A percentile compares a stretch with the other conserved stretches of the same genome.
Conservation (phyloP, 1,140 invertebrate species). For the Papilio dardanus region DNA sequence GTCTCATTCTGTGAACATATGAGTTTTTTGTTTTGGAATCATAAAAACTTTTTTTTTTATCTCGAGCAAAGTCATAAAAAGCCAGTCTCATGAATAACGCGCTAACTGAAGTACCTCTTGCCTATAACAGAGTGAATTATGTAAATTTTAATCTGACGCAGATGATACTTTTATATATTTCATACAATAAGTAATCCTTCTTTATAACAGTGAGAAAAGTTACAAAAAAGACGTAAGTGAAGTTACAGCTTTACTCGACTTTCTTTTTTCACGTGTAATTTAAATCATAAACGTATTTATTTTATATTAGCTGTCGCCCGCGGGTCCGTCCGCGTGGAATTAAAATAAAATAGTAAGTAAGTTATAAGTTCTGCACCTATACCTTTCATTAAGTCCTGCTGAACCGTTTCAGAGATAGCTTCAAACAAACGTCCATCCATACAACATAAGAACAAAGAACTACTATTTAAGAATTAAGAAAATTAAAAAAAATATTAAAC, state of each 20-base stretch:
- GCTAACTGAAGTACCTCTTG: conserved; percentile 5
- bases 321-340: too few species aligned
- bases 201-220: background rate
- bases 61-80: conserved; percentile 4
- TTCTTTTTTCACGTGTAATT: background rate
- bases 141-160: conserved; percentile 9
- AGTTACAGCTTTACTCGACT: background rate
- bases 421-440: too few species aligned
- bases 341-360: too few species aligned
- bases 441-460: too few species aligned
- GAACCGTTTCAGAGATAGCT: too few species aligned
- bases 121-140: conserved; percentile 22
- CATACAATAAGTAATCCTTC: conserved; percentile 4
- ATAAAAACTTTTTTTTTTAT: conserved; percentile 18
- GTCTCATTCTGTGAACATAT: background rate
- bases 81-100: conserved; percentile 13
- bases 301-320: too few species aligned
- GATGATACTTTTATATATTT: background rate
- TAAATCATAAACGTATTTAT: too few species aligned
- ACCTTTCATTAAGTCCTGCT: too few species aligned
- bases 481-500: too few species aligned
- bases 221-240: background rate
- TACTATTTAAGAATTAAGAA: too few species aligned
- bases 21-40: conserved; percentile 1
- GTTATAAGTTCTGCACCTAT: too few species aligned